Evolutionary conservation across 1,140 invertebrate genomes (phyloP), one percentile per base, ranked within the genome.

Genomic region (Proctacanthus coquilletti): DNA sequence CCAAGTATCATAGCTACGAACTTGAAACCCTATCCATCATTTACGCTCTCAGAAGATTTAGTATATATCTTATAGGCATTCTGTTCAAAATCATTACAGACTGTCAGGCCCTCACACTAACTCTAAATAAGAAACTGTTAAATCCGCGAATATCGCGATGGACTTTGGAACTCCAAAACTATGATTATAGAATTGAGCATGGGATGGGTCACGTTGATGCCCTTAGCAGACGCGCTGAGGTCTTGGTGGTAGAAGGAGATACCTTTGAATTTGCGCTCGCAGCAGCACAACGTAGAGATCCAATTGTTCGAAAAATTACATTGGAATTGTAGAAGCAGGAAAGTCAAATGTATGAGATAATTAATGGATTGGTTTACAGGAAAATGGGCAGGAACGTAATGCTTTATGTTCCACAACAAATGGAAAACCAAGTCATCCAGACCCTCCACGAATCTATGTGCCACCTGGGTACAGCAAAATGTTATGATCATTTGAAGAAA

Each of bases 31-130:
- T 58, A 14, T 50, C 52, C 2, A 41, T 56, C 15, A 40, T 60
- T 0, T 39, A 45, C 18, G 45, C 50, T 4, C 29, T 54, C 5
- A 46, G 45, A 27, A 47, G 48, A 29, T 58, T 57, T 39, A 42
- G 46, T 34, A 34, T 45, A 9, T 74, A 67, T 47, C 45, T 72
- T 20, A 44, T 62, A 14, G 61, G 60, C 17, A 60, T 50, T 29
- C 39, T 56, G 5, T 66, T 67, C 43, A 58, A 63, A 29, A 61
- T 70, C 10, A 41, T 57, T 5, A 61, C 52, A 1, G 61, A 57
- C 38, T 62, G 56, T 40, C 33, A 41, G 31, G 57, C 60, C 2
- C 52, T 65, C 2, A 40, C 45, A 6, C 44, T 52, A 35, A 63
- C 62, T 0, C 37, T 65, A 21, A 25, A 46, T 5, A 64, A 62